Conservation (phyloP, 2,888 invertebrate genomes). For the Sphinx pinastri region DNA sequence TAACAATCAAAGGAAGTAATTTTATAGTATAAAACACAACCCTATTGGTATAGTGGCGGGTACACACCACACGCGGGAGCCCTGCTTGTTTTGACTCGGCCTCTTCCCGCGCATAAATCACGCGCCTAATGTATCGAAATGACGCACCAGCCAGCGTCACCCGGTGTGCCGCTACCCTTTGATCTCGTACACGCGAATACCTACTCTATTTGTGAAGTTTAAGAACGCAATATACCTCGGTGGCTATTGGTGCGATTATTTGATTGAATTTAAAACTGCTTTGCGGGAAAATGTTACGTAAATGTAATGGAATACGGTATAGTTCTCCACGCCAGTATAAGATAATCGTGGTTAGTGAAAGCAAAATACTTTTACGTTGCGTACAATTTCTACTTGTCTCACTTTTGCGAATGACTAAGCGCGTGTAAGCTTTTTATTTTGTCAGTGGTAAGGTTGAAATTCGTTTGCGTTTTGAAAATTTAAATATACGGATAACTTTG, state of each 20-base stretch:
- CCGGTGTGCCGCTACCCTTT: conserved; percentile 60
- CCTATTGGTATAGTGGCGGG: conserved; percentile 47
- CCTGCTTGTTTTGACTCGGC: conserved; percentile 78
- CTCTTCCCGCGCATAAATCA: conserved; percentile 79
- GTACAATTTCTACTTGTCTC: conserved; percentile 29
- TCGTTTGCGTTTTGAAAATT: conserved; percentile 30
- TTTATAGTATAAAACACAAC: conserved; percentile 40
- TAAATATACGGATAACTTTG: conserved; percentile 38
- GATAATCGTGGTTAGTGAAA: conserved; percentile 59
- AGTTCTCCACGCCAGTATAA: conserved; percentile 41
- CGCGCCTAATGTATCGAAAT: conserved; percentile 81
- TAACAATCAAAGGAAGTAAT: no score
- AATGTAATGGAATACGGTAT: conserved; percentile 32
- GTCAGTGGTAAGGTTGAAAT: conserved; percentile 44
- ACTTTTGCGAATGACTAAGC: conserved; percentile 25
- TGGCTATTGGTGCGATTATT: background rate
- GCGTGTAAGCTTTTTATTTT: conserved; percentile 27
- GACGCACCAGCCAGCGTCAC: conserved; percentile 60
- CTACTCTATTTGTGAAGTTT: conserved; percentile 31
- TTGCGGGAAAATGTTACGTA: conserved; percentile 30
- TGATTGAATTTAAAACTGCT: conserved; percentile 10
- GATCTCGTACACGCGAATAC: conserved; percentile 34
- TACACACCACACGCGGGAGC: conserved; percentile 49
- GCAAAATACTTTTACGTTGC: conserved; percentile 44
- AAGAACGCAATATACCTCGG: conserved; percentile 2